Evolutionary conservation across 2,888 invertebrate genomes (phyloP).

Genomic region (Hirtodrosophila cameraria): DNA sequence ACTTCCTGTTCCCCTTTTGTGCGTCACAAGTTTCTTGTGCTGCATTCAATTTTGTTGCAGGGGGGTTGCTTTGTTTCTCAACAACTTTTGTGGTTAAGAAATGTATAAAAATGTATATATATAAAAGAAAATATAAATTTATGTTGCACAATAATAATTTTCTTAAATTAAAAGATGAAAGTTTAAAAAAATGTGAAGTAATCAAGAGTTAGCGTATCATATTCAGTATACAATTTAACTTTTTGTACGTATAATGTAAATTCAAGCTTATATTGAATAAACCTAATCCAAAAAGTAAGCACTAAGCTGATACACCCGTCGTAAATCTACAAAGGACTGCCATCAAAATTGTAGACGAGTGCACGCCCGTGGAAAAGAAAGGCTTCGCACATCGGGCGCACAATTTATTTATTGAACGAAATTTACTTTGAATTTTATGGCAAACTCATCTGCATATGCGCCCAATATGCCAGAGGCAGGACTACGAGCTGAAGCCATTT

Average conservation of each 20-base stretch:
- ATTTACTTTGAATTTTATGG: slow-evolving; percentile 46
- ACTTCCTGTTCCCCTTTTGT: slow-evolving; percentile 1
- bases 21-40: slow-evolving; percentile 14
- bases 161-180: too few relatives aligned
- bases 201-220: too few relatives aligned
- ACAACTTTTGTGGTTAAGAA: slow-evolving; percentile 1
- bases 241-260: too few relatives aligned
- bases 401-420: slow-evolving; percentile 69
- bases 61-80: slow-evolving; percentile 6
- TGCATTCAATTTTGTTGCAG: slow-evolving; percentile 26
- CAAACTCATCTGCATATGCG: slow-evolving; percentile 75
- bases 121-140: not conserved
- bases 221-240: too few relatives aligned
- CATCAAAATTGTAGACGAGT: slow-evolving; percentile 27
- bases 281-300: not conserved
- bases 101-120: not conserved
- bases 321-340: slow-evolving; percentile 2
- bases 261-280: not conserved
- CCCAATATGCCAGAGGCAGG: slow-evolving; percentile 11
- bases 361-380: slow-evolving; percentile 37
- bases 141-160: not conserved
- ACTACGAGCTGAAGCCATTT: slow-evolving; percentile 29
- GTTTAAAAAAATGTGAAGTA: too few relatives aligned
- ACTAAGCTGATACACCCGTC: slow-evolving; percentile 7
- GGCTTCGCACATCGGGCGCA: slow-evolving; percentile 60